Base-by-base conservation (phyloP, 2,888 invertebrate genomes). In the Zootermopsis nevadensis region DNA sequence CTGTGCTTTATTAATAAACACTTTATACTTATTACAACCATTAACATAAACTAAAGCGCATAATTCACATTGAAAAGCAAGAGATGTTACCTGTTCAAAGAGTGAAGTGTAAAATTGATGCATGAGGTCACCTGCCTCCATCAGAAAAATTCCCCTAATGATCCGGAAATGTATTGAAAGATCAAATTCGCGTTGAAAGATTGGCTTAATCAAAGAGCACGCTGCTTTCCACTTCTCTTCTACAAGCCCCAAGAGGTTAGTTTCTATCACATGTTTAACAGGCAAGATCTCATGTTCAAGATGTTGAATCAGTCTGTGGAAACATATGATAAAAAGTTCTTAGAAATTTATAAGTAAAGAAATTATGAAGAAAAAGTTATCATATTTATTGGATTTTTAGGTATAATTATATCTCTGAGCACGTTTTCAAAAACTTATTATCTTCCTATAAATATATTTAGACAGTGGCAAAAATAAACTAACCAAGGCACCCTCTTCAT, bases 71-170 rank as follows among this genome's bases (percentile, higher is more conserved):
- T 60, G 7, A 60, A n/a, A 60, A 60, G n/a, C 7, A 27, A 27
- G 7, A 76, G 27, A 76, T 33, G 24, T 66, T 86, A 91, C 91
- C 88, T 91, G 90, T 2, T 87, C 86, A 86, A 92, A 92, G 69
- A 92, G 87, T 42, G 89, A 88, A 12, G 88, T 89, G 86, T 91
- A 91, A 86, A 92, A 92, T 67, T 89, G 89, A 81, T 90, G 89
- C 89, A 92, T 89, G 27, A 91, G 85, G 86, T 92, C 91, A 76
- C 91, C 91, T 3, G 90, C 89, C 86, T 92, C 91, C 88, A 92
- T 89, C 85, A 92, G 89, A 74, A 91, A 89, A 30, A 92, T 89
- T 60, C 89, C 90, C 48, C 92, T 89, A 87, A 92, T 89, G 80
- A 91, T 89, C 66, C 89, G 89, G 60, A 92, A 87, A 86, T 91